Evolutionary conservation across 2,888 invertebrate species (phyloP).

Genomic region (Galerucella nymphaeae): DNA sequence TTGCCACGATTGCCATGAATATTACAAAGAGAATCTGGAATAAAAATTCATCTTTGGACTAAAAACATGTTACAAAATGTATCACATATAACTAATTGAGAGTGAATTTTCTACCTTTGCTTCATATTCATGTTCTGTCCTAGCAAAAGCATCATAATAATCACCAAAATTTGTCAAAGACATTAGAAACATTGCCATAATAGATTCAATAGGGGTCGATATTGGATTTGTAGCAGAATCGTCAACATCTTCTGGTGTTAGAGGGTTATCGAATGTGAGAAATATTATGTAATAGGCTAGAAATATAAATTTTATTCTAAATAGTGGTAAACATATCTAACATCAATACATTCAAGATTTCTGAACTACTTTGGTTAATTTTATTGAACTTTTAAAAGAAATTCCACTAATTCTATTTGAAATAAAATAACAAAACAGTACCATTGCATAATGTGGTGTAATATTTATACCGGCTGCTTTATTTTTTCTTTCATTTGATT

Average conservation of each 20-base stretch:
- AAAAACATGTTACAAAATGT: too few species aligned
- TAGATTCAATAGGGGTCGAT: constrained; percentile 92
- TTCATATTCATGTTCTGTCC: constrained; percentile 87
- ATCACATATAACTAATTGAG: neutral
- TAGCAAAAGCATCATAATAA: constrained; percentile 90
- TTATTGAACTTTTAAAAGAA: too few species aligned
- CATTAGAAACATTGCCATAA: constrained; percentile 99
- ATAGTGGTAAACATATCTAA: too few species aligned
- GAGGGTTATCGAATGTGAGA: constrained; percentile 85
- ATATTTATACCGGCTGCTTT: too few species aligned
- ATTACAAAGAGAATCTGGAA: constrained; percentile 88
- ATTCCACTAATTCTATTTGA: too few species aligned
- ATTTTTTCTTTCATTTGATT: too few species aligned
- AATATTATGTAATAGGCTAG: constrained; percentile 92
- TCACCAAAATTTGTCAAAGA: constrained; percentile 97
- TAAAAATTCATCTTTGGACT: constrained; percentile 2
- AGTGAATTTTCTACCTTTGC: constrained; percentile 77
- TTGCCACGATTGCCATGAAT: constrained; percentile 97
- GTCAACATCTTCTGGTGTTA: constrained; percentile 84
- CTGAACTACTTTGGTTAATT: too few species aligned
- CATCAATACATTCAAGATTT: too few species aligned
- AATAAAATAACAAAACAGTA: too few species aligned
- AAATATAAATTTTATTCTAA: constrained; percentile 23
- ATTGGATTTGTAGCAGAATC: constrained; percentile 87
- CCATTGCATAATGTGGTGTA: too few species aligned